These are phyloP conservation scores for Agelaius tricolor DNA, from an alignment of 2,113 vertebrate species.

Conservation along the genomic window DNA sequence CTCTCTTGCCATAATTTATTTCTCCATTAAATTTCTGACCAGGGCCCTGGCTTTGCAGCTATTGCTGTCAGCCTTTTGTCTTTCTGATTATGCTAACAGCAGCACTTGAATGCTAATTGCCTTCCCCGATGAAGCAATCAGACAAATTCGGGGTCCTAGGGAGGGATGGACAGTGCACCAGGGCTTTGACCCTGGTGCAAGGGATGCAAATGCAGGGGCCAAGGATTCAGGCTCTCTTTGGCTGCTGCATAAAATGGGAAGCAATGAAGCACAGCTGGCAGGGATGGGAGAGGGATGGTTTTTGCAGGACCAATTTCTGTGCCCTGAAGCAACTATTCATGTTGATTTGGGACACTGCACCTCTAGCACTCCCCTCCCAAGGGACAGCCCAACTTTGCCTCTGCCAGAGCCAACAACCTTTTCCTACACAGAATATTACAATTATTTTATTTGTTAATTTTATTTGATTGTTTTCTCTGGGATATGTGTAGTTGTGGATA, in stretches of 20 bases:
- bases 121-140: not conserved
- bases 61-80: constrained; percentile 41
- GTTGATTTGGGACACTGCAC: not conserved
- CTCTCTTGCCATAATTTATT: constrained; percentile 68
- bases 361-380: accelerated
- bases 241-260: not conserved
- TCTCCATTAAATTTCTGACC: constrained; percentile 59
- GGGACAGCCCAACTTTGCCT: not conserved
- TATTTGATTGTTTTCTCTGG: not conserved
- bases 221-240: not conserved
- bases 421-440: not conserved
- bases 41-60: not conserved
- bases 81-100: constrained; percentile 47
- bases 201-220: accelerated
- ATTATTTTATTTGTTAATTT: not conserved
- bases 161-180: not conserved
- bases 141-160: not conserved
- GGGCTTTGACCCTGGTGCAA: not conserved
- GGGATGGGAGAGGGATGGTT: not conserved
- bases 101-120: constrained; percentile 62
- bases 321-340: not conserved
- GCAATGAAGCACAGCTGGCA: not conserved
- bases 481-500: not conserved
- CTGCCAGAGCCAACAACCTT: not conserved
- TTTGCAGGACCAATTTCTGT: not conserved